phyloP scores from a whole-genome alignment of 2,888 invertebrate genomes.

The Brachyopa scutellaris region DNA sequence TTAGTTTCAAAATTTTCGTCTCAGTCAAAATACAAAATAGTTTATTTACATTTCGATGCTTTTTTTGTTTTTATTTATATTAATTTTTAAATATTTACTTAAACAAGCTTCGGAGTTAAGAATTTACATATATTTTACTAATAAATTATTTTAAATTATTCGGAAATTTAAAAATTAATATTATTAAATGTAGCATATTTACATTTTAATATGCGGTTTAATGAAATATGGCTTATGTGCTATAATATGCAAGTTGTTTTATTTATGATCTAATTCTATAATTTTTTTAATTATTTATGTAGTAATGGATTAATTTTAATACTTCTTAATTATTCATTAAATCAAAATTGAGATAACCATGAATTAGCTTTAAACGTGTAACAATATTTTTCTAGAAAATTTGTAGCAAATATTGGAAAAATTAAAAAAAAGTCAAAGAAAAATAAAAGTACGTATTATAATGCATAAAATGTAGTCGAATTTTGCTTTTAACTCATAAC shows the following conservation, averaged over 20 bases:
- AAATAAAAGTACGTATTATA: no score
- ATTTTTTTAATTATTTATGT: conserved; percentile 28
- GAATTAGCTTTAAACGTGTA: neutral
- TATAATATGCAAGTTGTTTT: conserved; percentile 36
- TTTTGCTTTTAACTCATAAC: no score
- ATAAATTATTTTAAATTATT: conserved; percentile 40
- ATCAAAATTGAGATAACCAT: no score
- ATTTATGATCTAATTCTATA: conserved; percentile 40
- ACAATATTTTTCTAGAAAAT: neutral
- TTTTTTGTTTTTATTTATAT: conserved; percentile 53
- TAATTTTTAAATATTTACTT: conserved; percentile 40
- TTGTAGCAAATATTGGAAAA: neutral
- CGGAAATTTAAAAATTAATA: conserved; percentile 16
- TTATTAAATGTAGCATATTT: conserved; percentile 54
- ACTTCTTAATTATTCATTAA: conserved; percentile 20
- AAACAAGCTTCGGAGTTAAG: conserved; percentile 53
- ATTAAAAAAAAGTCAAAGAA: no score
- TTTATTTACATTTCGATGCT: conserved; percentile 74
- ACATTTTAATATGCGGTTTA: conserved; percentile 46
- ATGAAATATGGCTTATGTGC: conserved; percentile 40
- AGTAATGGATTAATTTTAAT: conserved; percentile 19
- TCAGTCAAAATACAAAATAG: conserved; percentile 73
- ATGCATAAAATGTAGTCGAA: no score
- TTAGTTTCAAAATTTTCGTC: conserved; percentile 65
- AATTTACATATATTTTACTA: conserved; percentile 50